Conservation (phyloP, 2,888 invertebrate genomes). For the Sinohyriopsis cumingii region DNA sequence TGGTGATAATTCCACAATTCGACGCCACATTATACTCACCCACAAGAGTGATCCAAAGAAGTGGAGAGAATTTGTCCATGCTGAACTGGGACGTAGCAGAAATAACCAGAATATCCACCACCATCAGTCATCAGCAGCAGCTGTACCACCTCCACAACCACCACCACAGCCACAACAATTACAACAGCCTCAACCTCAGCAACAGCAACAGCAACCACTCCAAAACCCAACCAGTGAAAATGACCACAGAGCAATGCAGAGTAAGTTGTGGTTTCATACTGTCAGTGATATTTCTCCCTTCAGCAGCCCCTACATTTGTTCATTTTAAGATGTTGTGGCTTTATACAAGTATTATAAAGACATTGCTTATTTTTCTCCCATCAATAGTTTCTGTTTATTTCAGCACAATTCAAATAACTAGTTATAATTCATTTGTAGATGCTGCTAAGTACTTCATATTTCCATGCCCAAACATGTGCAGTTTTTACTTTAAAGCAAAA, state of each 20-base stretch:
- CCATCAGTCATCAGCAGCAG: background rate
- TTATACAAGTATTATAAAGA: no score
- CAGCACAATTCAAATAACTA: no score
- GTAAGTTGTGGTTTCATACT: no score
- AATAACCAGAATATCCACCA: conserved; percentile 4
- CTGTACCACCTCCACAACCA: background rate
- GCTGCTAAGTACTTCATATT: no score
- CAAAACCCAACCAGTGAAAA: background rate
- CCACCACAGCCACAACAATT: conserved; percentile 3
- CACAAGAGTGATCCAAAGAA: conserved; percentile 53
- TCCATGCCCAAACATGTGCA: no score
- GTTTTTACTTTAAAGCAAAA: no score
- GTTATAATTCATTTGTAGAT: no score
- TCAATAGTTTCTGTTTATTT: no score
- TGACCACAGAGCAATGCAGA: background rate
- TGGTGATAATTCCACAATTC: conserved; percentile 57
- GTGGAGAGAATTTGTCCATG: conserved; percentile 48
- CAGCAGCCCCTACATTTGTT: no score
- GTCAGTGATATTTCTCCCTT: no score
- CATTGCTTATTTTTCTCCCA: no score
- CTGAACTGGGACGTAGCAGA: conserved; percentile 27
- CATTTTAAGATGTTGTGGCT: no score
- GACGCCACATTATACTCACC: conserved; percentile 60
- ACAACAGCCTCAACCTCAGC: background rate
- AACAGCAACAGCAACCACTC: background rate